Evolutionary conservation across 2,888 invertebrate species (phyloP).

Genomic region (Caenorhabditis angaria): DNA sequence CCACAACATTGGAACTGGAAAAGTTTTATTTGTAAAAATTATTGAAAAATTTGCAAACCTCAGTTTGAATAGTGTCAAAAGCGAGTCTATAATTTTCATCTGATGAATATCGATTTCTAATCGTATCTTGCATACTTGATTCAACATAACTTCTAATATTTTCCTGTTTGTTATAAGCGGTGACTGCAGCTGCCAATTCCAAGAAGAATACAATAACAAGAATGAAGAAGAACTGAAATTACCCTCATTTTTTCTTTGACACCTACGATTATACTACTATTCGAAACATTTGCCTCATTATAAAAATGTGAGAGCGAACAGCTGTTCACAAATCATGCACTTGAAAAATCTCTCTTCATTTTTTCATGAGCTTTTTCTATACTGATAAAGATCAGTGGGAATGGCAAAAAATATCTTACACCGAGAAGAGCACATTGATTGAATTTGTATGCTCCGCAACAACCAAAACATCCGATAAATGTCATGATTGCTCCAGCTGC

Average conservation of each 20-base stretch:
- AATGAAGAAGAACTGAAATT: constrained; percentile 81
- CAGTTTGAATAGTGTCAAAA: constrained; percentile 80
- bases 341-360: constrained; percentile 10
- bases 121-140: constrained; percentile 78
- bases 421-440: constrained; percentile 82
- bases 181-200: constrained; percentile 82
- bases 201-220: constrained; percentile 83
- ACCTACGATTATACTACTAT: background rate
- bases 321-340: constrained; percentile 3
- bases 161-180: constrained; percentile 80
- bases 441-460: constrained; percentile 83
- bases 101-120: constrained; percentile 78
- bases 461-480: constrained; percentile 83
- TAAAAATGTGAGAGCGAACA: background rate
- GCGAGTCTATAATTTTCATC: constrained; percentile 76
- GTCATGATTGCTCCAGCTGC: constrained; percentile 81
- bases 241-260: background rate
- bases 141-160: constrained; percentile 77
- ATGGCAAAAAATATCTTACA: constrained; percentile 77
- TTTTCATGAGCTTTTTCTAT: no score
- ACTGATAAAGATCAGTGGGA: constrained; percentile 3
- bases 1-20: constrained; percentile 83
- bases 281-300: background rate
- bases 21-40: background rate
- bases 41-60: constrained; percentile 59